Evolutionary conservation across 1,140 invertebrate genomes (phyloP).

Genomic region (Drosophila orosa): DNA sequence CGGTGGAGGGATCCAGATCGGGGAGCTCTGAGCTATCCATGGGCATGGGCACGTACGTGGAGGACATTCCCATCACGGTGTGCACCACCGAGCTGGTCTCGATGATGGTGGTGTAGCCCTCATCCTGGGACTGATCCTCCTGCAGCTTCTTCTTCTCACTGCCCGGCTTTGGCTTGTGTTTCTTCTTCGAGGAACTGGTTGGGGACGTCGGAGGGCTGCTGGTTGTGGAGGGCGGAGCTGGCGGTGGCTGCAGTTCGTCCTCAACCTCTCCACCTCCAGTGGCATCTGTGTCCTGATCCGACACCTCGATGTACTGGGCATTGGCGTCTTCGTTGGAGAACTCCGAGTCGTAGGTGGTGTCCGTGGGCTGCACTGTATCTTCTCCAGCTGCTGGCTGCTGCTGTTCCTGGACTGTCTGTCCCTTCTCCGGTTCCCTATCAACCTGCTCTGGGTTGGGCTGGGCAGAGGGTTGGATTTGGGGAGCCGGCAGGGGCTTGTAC

Average conservation of each 20-base stretch:
- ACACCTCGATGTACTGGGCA: constrained; percentile 79
- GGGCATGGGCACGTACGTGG: constrained; percentile 76
- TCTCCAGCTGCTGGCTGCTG: constrained; percentile 31
- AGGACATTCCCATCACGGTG: constrained; percentile 71
- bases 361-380: constrained; percentile 67
- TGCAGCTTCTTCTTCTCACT: constrained; percentile 59
- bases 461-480: constrained; percentile 39
- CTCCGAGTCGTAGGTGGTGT: constrained; percentile 78
- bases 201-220: constrained; percentile 15
- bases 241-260: constrained; percentile 54
- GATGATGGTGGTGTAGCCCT: constrained; percentile 63
- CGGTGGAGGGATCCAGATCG: constrained; percentile 72
- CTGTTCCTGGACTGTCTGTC: constrained; percentile 19
- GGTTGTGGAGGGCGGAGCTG: constrained; percentile 24
- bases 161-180: constrained; percentile 63
- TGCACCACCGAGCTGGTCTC: constrained; percentile 73
- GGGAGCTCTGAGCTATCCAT: constrained; percentile 65
- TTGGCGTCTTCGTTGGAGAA: constrained; percentile 79
- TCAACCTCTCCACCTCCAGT: constrained; percentile 52
- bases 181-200: constrained; percentile 58
- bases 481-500: constrained; percentile 85
- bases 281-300: constrained; percentile 71
- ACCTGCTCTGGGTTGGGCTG: constrained; percentile 52
- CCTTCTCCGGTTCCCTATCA: constrained; percentile 25
- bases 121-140: constrained; percentile 11